Base-by-base conservation (phyloP, 2,888 invertebrate genomes). In the Pilophorus perplexus region DNA sequence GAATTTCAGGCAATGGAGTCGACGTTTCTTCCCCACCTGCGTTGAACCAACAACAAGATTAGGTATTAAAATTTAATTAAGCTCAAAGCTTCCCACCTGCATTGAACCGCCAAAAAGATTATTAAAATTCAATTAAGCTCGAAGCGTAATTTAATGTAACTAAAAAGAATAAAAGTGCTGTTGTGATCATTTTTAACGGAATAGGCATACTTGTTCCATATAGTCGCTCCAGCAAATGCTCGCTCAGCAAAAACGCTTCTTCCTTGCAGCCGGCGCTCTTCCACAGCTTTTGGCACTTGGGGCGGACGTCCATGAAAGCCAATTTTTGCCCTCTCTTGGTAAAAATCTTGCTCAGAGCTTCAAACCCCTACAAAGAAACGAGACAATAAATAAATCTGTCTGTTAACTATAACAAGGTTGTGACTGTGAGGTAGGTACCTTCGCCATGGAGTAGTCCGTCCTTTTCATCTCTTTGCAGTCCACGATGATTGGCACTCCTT, bases 391-490 rank as follows among this genome's bases (percentile, higher is more conserved):
- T n/a, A n/a, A n/a, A n/a, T n/a, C n/a, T n/a, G n/a, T n/a, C n/a
- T n/a, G n/a, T n/a, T n/a, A n/a, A n/a, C 33, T 33, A 6, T 33
- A 33, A 12, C 6, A 33, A 33, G 12, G 12, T 33, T 8, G 33
- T 6, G 12, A 33, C 6, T 6, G 33, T 33, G 6, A 33, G 33
- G 6, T 33, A n/a, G n/a, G n/a, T n/a, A 84, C 85, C 78, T 85
- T 83, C 4, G 81, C 79, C 8, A 85, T 83, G 0, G 87, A 83
- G 75, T 84, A 85, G 79, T 91, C 90, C 33, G 88, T 76, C 64
- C 82, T 79, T 69, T 83, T 80, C 69, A 90, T 80, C 69, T 81
- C 82, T 1, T 75, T 74, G 73, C 87, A 88, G 76, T 90, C 85
- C 1, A 91, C 74, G 0, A 84, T 80, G 20, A 86, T 74, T 0